phyloP scores from a whole-genome alignment of 2,113 vertebrate genomes.

The Odontesthes bonariensis region DNA sequence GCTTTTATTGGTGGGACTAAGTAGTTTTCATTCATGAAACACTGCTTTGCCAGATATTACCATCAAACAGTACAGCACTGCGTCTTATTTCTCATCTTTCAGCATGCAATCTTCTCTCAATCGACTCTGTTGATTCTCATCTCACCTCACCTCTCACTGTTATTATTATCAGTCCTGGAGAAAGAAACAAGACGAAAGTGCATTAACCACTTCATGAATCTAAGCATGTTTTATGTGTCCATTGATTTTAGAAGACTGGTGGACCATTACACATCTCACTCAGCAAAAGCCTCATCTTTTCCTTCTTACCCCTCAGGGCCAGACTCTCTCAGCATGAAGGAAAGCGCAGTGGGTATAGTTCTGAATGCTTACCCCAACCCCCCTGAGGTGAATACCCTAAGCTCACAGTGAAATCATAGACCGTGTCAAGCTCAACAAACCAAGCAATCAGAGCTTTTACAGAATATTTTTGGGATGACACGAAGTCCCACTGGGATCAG shows the following conservation, averaged over 20 bases:
- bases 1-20: no score
- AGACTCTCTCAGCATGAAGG: conserved; percentile 23
- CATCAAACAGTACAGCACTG: no score
- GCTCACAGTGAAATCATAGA: conserved; percentile 39
- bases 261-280: conserved; percentile 17
- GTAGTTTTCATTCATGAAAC: no score
- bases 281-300: conserved; percentile 27
- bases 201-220: conserved; percentile 21
- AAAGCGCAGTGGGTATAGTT: not conserved
- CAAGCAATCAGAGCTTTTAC: conserved; percentile 36
- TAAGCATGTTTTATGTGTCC: conserved; percentile 35
- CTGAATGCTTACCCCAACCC: conserved; percentile 20
- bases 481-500: conserved; percentile 44
- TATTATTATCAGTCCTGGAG: not conserved
- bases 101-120: not conserved
- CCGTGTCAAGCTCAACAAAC: conserved; percentile 35
- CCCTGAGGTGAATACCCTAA: conserved; percentile 30
- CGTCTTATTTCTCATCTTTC: no score
- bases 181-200: not conserved
- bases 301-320: conserved; percentile 19
- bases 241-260: conserved; percentile 43
- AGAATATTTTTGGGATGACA: conserved; percentile 36
- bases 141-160: not conserved
- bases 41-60: no score
- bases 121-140: not conserved